Base-by-base conservation (phyloP, 1,140 invertebrate species). In the Drosophila kurseongensis region DNA sequence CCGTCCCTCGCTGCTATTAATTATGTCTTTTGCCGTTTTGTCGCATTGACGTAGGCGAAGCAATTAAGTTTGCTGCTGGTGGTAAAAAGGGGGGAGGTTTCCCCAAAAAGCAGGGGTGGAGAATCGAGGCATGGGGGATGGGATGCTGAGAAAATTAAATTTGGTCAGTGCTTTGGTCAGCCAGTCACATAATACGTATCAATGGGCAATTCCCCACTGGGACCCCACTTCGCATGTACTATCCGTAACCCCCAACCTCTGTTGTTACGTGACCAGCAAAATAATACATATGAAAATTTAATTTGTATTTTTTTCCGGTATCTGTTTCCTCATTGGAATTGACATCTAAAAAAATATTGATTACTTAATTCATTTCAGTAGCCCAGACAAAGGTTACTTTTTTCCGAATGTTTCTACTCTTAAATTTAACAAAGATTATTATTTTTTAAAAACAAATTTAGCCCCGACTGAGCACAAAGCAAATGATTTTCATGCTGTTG, bases 261-360 rank as follows among this genome's bases (percentile, higher is more conserved):
- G 27, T 10, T 56, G 41, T 56, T 89, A 88, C 84, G 84, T 88
- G 84, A 88, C 84, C 84, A 78, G 84, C 76, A 88, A 78, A 78
- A 82, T 84, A 88, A 88, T 88, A 89, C 77, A 89, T 80, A 88
- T 88, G 84, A 88, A 88, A 88, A 88, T 88, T 88, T 88, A 88
- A 88, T 88, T 88, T 88, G 84, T 86, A 58, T 71, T 71, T 71
- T 71, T 71, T 71, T 35, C 13, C 32, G 18, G 10, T n/a, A 42
- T 55, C n/a, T 56, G 42, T 18, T 41, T 45, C 29, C 13, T 48
- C 29, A 57, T 23, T 45, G 66, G 12, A 47, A 69, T 68, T 50
- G 51, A 36, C 36, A 27, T 18, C 36, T 29, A 71, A 58, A 71
- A 58, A 71, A 36, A 55, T 71, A 57, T 71, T 58, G 27, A 29